These are phyloP conservation scores for Barnardius zonarius DNA, from an alignment of 2,113 vertebrate genomes.

Conservation along the genomic window DNA sequence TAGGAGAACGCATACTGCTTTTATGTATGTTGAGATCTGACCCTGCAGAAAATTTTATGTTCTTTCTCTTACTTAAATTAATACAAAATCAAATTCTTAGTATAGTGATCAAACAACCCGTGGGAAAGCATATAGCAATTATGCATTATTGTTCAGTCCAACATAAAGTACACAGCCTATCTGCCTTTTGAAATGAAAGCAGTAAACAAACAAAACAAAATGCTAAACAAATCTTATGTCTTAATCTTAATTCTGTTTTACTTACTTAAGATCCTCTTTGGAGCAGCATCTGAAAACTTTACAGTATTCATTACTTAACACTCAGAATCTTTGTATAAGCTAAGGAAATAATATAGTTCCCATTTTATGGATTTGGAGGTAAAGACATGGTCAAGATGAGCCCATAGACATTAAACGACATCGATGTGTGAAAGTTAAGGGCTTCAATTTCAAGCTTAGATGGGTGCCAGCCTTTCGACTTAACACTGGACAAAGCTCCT, in stretches of 20 bases:
- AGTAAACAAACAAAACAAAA: not conserved
- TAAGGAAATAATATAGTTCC: not conserved
- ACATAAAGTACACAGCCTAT: not conserved
- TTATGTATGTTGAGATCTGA: not conserved
- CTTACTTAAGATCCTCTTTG: not conserved
- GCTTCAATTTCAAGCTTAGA: not conserved
- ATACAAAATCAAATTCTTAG: not conserved
- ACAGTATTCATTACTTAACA: not conserved
- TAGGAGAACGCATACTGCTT: not conserved
- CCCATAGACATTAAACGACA: not conserved
- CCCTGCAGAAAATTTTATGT: not conserved
- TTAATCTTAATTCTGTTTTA: not conserved
- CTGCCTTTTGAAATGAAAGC: not conserved
- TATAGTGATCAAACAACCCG: not conserved
- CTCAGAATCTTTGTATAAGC: not conserved
- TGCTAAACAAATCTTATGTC: not conserved
- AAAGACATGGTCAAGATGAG: not conserved
- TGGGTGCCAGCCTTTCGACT: not conserved
- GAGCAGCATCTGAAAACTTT: not conserved
- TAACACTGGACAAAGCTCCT: not conserved
- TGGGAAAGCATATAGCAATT: not conserved
- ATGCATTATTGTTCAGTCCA: not conserved
- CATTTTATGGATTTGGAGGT: not conserved
- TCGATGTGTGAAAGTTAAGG: not conserved
- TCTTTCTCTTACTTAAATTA: constrained; percentile 3